Evolutionary conservation across 2,113 vertebrate species (phyloP).

Genomic region (Hyla sarda): DNA sequence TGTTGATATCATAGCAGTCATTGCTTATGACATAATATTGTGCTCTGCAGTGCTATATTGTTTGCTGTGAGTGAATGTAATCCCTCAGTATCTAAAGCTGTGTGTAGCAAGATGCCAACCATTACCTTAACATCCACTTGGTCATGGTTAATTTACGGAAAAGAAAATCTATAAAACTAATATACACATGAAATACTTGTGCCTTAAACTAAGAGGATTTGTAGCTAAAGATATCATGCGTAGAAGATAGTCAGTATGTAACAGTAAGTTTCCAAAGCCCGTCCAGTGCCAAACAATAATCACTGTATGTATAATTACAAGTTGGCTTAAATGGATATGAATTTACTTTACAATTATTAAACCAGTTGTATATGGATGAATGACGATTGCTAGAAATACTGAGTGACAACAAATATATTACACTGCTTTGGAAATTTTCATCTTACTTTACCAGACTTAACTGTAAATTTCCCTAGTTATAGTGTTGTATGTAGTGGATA

Average conservation of each 20-base stretch:
- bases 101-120: too few species aligned
- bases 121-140: too few species aligned
- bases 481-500: too few species aligned
- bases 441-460: too few species aligned
- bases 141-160: not conserved
- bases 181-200: not conserved
- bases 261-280: not conserved
- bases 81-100: too few species aligned
- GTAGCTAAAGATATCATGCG: not conserved
- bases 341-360: not conserved
- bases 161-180: not conserved
- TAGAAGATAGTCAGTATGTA: not conserved
- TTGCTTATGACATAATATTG: too few species aligned
- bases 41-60: too few species aligned
- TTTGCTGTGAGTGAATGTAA: too few species aligned
- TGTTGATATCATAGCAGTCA: too few species aligned
- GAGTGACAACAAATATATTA: too few species aligned
- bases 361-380: not conserved
- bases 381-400: not conserved
- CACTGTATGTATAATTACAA: not conserved
- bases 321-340: not conserved
- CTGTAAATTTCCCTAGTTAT: too few species aligned
- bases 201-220: not conserved
- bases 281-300: conserved; percentile 10
- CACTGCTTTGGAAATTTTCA: too few species aligned